Percentiles rank a stretch among this genome's conserved stretches.
Conservation (phyloP, 1,140 invertebrate species). For the Lucilia cuprina region DNA sequence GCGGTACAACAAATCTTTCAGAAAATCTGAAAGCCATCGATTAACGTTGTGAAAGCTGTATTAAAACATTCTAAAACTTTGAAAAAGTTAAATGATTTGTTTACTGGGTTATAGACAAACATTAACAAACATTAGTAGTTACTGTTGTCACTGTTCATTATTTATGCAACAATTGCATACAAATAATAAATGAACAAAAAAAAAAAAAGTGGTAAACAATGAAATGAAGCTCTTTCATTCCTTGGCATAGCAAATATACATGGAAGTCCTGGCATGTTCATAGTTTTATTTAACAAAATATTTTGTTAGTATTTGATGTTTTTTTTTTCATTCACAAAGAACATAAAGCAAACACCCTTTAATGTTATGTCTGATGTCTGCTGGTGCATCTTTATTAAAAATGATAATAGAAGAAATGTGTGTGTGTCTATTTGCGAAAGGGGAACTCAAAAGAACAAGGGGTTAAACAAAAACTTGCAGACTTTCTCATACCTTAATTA, state of each 20-base stretch:
- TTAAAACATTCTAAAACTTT: too few species aligned
- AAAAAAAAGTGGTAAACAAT: background rate
- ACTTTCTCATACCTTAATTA: background rate
- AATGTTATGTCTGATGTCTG: background rate
- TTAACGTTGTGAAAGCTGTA: too few species aligned
- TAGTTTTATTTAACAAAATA: background rate
- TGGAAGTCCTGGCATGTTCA: background rate
- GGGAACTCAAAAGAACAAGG: background rate
- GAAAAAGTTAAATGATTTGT: too few species aligned
- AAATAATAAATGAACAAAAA: background rate
- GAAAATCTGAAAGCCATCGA: too few species aligned
- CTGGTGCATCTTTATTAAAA: background rate
- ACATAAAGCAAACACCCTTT: background rate
- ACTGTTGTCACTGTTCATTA: background rate
- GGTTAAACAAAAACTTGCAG: background rate
- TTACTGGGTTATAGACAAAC: too few species aligned
- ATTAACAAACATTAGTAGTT: background rate
- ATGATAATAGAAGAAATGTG: background rate
- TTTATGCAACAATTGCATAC: constrained; percentile 11
- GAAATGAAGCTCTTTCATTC: too few species aligned
- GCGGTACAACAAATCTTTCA: too few species aligned
- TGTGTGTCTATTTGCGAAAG: background rate
- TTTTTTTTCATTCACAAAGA: background rate
- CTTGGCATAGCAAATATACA: too few species aligned
- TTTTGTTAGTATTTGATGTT: background rate